Conservation (phyloP, 1,140 invertebrate genomes). For the Philopotamus ludificatus region DNA sequence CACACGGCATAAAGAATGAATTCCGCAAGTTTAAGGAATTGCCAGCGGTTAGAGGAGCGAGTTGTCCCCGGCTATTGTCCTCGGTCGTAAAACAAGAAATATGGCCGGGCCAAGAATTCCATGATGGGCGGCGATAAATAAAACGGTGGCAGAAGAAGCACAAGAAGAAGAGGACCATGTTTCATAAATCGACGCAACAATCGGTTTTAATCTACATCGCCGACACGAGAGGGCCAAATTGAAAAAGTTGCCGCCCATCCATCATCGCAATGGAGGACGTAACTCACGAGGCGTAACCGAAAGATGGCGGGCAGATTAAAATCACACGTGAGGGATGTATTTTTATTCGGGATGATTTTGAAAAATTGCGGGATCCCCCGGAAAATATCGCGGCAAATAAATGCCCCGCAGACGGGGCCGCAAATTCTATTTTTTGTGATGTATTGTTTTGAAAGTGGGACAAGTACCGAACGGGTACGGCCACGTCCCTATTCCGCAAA, state of each 20-base stretch:
- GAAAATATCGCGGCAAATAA: no score
- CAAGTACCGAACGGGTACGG: no score
- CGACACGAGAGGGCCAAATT: conserved; percentile 6
- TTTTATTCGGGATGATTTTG: not conserved
- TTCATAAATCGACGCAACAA: conserved; percentile 19
- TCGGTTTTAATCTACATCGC: conserved; percentile 4
- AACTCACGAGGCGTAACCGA: not conserved
- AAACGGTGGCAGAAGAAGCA: not conserved
- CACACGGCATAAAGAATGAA: no score
- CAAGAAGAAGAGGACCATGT: conserved; percentile 4
- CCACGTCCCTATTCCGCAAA: no score
- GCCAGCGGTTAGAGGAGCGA: conserved; percentile 4
- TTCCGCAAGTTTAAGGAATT: conserved; percentile 14
- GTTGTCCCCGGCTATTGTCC: not conserved
- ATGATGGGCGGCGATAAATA: conserved; percentile 21
- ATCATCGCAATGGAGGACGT: conserved; percentile 6
- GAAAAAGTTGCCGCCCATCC: conserved; percentile 2
- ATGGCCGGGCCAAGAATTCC: conserved; percentile 10
- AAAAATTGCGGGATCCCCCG: not conserved
- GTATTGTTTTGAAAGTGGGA: no score
- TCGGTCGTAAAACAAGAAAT: conserved; percentile 22
- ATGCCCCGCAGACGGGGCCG: no score
- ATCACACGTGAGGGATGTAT: not conserved
- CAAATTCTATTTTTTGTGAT: no score
- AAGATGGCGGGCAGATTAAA: not conserved